phyloP scores from a whole-genome alignment of 2,797 vertebrate species.

The Fratercula arctica region DNA sequence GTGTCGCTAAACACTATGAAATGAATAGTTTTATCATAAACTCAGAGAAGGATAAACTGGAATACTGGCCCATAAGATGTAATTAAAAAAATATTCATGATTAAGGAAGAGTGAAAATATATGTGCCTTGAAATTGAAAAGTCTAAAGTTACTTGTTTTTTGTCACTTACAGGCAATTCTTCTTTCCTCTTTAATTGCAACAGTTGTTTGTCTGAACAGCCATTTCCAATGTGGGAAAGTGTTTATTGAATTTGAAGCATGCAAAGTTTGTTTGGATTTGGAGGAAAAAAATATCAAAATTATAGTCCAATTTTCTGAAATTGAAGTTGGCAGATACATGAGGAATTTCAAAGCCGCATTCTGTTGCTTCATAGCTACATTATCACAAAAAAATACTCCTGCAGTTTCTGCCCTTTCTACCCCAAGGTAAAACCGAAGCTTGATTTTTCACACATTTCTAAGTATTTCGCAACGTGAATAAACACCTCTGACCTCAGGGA shows the following conservation, averaged over 20 bases:
- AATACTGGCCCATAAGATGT: not conserved
- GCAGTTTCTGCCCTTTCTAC: not conserved
- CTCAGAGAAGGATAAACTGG: not conserved
- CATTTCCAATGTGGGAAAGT: not conserved
- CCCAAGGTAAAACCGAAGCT: not conserved
- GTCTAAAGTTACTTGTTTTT: not conserved
- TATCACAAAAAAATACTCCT: not conserved
- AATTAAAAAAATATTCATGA: not conserved
- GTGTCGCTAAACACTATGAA: not conserved
- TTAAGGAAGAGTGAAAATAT: not conserved
- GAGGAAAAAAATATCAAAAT: not conserved
- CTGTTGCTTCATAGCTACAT: not conserved
- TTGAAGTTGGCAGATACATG: not conserved
- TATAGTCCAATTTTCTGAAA: not conserved
- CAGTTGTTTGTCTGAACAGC: not conserved
- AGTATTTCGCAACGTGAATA: not conserved
- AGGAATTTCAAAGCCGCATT: not conserved
- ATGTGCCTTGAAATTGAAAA: not conserved
- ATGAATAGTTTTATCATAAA: not conserved
- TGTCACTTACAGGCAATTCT: not conserved
- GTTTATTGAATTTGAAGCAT: not conserved
- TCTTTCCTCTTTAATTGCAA: not conserved
- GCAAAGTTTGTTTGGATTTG: not conserved
- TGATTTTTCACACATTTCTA: not conserved
- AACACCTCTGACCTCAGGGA: not conserved